Evolutionary conservation across 1,140 invertebrate species (phyloP).

Genomic region (Drosophila parvula): DNA sequence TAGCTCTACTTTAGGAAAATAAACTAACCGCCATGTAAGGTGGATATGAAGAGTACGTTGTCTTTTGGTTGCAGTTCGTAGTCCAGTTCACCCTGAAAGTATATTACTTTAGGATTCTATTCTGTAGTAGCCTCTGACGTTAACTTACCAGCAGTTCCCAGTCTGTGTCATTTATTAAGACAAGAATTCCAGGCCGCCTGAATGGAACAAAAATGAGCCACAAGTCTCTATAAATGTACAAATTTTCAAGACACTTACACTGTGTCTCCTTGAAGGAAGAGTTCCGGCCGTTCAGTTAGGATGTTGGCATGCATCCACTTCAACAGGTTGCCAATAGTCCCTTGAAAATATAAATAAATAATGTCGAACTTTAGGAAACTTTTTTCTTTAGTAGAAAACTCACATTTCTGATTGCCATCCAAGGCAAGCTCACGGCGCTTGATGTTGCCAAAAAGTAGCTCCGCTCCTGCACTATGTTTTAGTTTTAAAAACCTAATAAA

Average conservation of each 20-base stretch:
- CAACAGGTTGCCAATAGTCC: constrained; percentile 90
- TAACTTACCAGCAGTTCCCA: constrained; percentile 93
- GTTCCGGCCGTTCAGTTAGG: constrained; percentile 92
- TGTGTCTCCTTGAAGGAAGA: constrained; percentile 94
- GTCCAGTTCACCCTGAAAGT: constrained; percentile 84
- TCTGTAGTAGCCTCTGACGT: too few relatives aligned
- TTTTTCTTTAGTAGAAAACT: too few relatives aligned
- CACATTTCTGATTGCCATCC: constrained; percentile 84
- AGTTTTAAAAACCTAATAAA: not conserved
- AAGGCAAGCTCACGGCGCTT: constrained; percentile 90
- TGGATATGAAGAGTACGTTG: constrained; percentile 86
- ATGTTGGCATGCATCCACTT: constrained; percentile 94
- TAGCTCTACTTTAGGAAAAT: not conserved
- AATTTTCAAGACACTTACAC: constrained; percentile 86
- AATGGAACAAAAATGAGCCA: not conserved
- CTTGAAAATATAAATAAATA: constrained; percentile 83
- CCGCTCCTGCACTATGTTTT: constrained; percentile 90
- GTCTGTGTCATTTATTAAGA: constrained; percentile 95
- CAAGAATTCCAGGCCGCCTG: constrained; percentile 95
- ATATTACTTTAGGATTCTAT: not conserved
- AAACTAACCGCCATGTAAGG: constrained; percentile 86
- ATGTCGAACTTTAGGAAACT: constrained; percentile 26
- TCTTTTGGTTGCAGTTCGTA: constrained; percentile 85
- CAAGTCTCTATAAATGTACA: too few relatives aligned
- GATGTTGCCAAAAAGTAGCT: constrained; percentile 93